These are phyloP conservation scores for Zelleria hepariella DNA, from an alignment of 2,888 invertebrate genomes.

Conservation along the genomic window DNA sequence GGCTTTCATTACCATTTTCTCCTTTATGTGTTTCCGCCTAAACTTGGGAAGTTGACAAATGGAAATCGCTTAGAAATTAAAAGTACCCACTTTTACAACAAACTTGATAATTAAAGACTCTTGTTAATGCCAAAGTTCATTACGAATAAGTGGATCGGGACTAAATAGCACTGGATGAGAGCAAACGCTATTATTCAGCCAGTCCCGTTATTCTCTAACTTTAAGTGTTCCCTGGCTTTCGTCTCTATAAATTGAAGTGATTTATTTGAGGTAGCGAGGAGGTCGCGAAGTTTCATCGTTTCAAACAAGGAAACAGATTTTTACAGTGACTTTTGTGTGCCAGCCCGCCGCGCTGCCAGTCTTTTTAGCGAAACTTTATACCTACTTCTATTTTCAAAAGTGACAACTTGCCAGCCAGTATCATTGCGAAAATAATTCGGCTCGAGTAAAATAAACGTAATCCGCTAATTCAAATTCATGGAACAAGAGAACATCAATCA, in stretches of 20 bases:
- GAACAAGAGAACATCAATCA: neutral
- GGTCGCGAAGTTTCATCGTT: constrained; percentile 54
- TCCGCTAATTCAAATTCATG: neutral
- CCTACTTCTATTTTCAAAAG: neutral
- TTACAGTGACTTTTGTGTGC: neutral
- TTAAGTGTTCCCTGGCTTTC: constrained; percentile 42
- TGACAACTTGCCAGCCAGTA: neutral
- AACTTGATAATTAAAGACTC: constrained; percentile 19
- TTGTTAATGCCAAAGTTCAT: constrained; percentile 12
- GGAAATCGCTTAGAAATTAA: neutral
- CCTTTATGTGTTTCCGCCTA: neutral
- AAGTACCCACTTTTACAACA: constrained; percentile 10
- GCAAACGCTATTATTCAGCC: constrained; percentile 45
- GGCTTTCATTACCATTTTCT: neutral
- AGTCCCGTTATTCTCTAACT: constrained; percentile 34
- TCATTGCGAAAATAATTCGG: neutral
- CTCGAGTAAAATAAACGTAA: too few relatives aligned
- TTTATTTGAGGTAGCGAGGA: constrained; percentile 52
- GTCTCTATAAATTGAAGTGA: constrained; percentile 65
- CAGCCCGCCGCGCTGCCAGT: neutral
- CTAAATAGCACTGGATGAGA: constrained; percentile 21
- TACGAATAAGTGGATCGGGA: constrained; percentile 19
- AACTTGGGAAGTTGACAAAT: neutral
- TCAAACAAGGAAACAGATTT: constrained; percentile 50
- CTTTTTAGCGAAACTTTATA: too few relatives aligned